Conservation (phyloP, 2,888 invertebrate genomes). For the Drosophila ezoana region DNA sequence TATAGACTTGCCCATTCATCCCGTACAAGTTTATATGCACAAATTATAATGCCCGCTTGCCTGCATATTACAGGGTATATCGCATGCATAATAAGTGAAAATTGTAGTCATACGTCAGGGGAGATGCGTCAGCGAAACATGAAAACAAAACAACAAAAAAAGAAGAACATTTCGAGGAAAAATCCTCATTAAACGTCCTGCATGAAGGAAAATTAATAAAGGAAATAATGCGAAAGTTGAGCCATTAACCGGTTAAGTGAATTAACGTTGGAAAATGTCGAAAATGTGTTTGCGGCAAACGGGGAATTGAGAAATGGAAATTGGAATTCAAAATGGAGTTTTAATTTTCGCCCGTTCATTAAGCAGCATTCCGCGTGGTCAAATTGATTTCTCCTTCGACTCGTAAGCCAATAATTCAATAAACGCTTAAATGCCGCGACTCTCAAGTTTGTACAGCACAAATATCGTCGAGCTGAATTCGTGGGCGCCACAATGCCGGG, state of each 20-base stretch:
- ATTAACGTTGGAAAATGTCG: slow-evolving; percentile 34
- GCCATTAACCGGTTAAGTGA: slow-evolving; percentile 50
- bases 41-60: no score
- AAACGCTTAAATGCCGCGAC: slow-evolving; percentile 18
- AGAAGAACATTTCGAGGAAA: slow-evolving; percentile 15
- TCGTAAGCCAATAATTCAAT: slow-evolving; percentile 52
- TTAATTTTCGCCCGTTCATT: slow-evolving; percentile 22
- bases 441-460: slow-evolving; percentile 10
- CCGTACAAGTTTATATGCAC: no score
- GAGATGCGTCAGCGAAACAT: slow-evolving; percentile 22
- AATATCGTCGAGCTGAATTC: slow-evolving; percentile 31
- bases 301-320: slow-evolving; percentile 14
- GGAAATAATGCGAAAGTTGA: slow-evolving; percentile 61
- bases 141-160: not conserved
- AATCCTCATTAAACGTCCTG: slow-evolving; percentile 62
- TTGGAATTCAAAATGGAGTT: slow-evolving; percentile 7
- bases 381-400: slow-evolving; percentile 72
- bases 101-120: slow-evolving; percentile 50
- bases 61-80: slow-evolving; percentile 11
- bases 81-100: slow-evolving; percentile 20
- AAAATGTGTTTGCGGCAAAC: slow-evolving; percentile 28
- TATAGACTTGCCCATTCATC: no score
- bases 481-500: slow-evolving; percentile 29
- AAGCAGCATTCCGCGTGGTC: slow-evolving; percentile 35
- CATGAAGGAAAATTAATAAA: slow-evolving; percentile 74